Conservation (phyloP, 2,888 invertebrate species). For the Lepeophtheirus nordmannii region DNA sequence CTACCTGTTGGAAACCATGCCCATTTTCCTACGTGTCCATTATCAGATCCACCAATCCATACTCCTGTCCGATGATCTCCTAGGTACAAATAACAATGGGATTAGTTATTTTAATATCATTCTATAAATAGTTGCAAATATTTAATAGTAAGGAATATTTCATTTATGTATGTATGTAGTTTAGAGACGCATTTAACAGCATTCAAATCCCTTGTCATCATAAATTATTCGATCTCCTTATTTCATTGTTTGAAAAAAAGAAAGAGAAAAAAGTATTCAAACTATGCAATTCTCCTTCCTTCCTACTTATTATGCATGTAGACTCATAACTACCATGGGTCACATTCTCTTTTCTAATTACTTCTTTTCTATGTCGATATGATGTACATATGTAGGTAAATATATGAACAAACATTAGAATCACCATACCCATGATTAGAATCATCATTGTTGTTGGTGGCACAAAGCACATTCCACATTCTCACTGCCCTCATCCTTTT, state of each 20-base stretch:
- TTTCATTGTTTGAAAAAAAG: too few relatives aligned
- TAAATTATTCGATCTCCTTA: too few relatives aligned
- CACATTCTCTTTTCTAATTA: not conserved
- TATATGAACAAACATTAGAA: too few relatives aligned
- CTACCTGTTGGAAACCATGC: conserved; percentile 29
- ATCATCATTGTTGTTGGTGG: not conserved
- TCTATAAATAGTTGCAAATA: not conserved
- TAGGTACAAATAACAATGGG: conserved; percentile 12
- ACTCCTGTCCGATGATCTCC: conserved; percentile 28
- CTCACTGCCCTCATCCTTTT: not conserved
- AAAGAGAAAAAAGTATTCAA: not conserved
- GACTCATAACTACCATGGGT: not conserved
- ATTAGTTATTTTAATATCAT: not conserved
- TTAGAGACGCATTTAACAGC: too few relatives aligned
- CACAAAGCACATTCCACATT: not conserved
- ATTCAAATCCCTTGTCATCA: too few relatives aligned
- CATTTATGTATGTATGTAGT: too few relatives aligned
- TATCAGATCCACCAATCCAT: conserved; percentile 29
- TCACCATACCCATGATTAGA: too few relatives aligned
- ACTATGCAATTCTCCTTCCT: not conserved
- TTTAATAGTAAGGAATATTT: too few relatives aligned
- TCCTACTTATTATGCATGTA: not conserved
- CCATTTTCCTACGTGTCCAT: conserved; percentile 28
- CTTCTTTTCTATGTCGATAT: not conserved
- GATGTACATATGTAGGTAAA: too few relatives aligned